These are phyloP conservation scores for Panopea generosa DNA, from an alignment of 2,888 invertebrate genomes.

Conservation along the genomic window DNA sequence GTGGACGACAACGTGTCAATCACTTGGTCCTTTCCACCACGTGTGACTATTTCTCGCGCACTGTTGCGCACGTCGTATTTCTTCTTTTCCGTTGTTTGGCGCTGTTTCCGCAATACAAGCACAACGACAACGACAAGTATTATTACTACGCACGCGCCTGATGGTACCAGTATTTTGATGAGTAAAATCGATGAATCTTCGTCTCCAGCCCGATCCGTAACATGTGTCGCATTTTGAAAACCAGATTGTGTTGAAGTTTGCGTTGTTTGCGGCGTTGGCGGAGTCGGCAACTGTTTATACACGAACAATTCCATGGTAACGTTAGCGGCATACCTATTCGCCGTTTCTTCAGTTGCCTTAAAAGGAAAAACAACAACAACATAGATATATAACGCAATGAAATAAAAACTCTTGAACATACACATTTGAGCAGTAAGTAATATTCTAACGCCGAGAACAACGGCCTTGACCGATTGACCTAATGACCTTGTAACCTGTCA, in stretches of 20 bases:
- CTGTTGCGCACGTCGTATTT: constrained; percentile 15
- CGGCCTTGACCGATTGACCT: no score
- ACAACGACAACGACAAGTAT: constrained; percentile 14
- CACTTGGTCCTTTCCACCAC: constrained; percentile 6
- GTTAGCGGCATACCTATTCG: not conserved
- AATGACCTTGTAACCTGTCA: no score
- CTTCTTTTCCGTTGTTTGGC: constrained; percentile 12
- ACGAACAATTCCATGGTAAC: constrained; percentile 9
- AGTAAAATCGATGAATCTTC: constrained; percentile 3
- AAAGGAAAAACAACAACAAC: not conserved
- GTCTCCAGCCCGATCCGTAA: not conserved
- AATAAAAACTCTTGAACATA: not conserved
- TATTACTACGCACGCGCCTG: constrained; percentile 4
- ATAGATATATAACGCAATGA: not conserved
- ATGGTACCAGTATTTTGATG: constrained; percentile 33
- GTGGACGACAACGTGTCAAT: constrained; percentile 30
- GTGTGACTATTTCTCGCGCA: not conserved
- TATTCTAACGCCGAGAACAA: no score
- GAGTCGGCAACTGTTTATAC: constrained; percentile 18
- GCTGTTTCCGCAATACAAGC: constrained; percentile 5
- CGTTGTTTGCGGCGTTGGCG: not conserved
- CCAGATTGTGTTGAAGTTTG: constrained; percentile 4
- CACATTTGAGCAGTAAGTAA: no score
- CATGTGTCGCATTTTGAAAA: no score
- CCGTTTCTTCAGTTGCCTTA: constrained; percentile 29